Percentiles rank a stretch among this genome's conserved stretches.
phyloP scores from a whole-genome alignment of 1,140 invertebrate genomes.

The Caenorhabditis tropicalis region DNA sequence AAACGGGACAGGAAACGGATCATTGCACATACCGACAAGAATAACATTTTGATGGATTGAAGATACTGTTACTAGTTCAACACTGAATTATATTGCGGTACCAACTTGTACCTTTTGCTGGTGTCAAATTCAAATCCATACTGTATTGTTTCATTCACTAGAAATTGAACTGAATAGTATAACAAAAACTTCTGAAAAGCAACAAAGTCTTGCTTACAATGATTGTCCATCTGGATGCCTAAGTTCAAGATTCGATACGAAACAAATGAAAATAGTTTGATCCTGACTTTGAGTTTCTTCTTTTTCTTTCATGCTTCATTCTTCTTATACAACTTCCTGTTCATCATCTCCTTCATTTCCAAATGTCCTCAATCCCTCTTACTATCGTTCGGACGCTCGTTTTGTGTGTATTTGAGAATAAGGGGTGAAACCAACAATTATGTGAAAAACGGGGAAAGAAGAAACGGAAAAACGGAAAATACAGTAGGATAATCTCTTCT shows the following conservation, averaged over 20 bases:
- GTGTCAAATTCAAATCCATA: too few species aligned
- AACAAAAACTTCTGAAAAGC: too few species aligned
- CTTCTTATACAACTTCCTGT: slow-evolving; percentile 3
- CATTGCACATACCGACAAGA: slow-evolving; percentile 38
- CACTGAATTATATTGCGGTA: slow-evolving; percentile 7
- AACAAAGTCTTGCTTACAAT: too few species aligned
- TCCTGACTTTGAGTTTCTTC: neutral
- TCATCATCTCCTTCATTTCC: neutral
- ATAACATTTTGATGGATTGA: slow-evolving; percentile 14
- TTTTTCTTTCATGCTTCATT: neutral
- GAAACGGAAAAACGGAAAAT: neutral
- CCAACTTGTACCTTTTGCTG: too few species aligned
- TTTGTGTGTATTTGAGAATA: slow-evolving; percentile 27
- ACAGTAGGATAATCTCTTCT: slow-evolving; percentile 38
- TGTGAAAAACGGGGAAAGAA: slow-evolving; percentile 4
- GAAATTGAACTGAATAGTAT: too few species aligned
- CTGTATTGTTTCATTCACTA: too few species aligned
- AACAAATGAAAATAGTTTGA: too few species aligned
- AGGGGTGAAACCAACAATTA: slow-evolving; percentile 15
- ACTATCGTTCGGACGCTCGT: neutral
- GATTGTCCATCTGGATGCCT: too few species aligned
- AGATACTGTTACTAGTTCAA: slow-evolving; percentile 6
- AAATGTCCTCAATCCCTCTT: slow-evolving; percentile 11
- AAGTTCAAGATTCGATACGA: neutral
- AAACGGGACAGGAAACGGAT: slow-evolving; percentile 41